These are phyloP conservation scores for Mionectes macconnelli DNA, from an alignment of 2,113 vertebrate genomes.

Conservation along the genomic window DNA sequence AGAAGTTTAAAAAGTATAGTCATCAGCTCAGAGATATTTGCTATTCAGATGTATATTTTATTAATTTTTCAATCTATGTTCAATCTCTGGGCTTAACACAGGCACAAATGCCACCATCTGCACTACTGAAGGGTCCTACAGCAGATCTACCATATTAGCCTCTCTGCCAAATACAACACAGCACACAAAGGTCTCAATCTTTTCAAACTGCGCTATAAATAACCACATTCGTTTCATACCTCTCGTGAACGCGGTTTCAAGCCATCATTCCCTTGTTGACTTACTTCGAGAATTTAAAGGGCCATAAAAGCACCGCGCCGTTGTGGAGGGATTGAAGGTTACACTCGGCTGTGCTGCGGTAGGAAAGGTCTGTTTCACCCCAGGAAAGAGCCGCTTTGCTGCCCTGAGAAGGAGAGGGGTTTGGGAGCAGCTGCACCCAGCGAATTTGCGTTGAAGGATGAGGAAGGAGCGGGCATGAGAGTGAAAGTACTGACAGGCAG, in stretches of 20 bases:
- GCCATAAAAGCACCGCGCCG: neutral
- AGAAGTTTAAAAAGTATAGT: neutral
- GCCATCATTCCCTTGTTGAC: neutral
- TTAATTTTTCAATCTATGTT: neutral
- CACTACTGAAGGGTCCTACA: neutral
- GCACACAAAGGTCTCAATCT: neutral
- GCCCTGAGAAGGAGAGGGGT: neutral
- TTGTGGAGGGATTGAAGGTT: accelerated
- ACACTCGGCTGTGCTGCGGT: no score
- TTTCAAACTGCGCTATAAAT: constrained; percentile 29
- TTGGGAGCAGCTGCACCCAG: neutral
- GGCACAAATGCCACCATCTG: constrained; percentile 48
- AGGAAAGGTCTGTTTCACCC: neutral
- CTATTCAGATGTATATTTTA: neutral
- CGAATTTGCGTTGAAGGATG: neutral
- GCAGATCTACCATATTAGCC: neutral
- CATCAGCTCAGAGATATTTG: neutral
- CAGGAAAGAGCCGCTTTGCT: neutral
- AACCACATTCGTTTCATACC: constrained; percentile 14
- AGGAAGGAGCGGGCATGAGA: neutral
- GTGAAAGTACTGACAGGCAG: neutral
- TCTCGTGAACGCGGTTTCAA: neutral
- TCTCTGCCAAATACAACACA: neutral
- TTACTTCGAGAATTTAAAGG: neutral
- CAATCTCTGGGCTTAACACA: neutral